Percentiles rank a stretch among this genome's conserved stretches.
Conservation (phyloP, 2,888 invertebrate species). For the Amblyjoppa proteus region DNA sequence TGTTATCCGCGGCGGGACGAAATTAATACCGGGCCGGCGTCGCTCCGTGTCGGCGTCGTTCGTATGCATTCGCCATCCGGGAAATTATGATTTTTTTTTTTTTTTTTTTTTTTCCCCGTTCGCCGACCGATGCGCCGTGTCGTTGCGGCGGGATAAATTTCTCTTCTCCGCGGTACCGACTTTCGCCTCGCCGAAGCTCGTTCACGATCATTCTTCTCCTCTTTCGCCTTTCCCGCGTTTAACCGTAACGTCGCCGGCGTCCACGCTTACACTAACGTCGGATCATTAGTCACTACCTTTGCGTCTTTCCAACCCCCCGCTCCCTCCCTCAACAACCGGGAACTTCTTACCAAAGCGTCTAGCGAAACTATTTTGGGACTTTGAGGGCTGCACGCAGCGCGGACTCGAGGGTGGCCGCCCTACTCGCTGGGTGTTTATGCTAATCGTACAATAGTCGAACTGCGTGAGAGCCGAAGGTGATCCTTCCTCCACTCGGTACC, state of each 20-base stretch:
- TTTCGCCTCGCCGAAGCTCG: conserved; percentile 74
- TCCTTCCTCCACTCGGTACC: conserved; percentile 70
- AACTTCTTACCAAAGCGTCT: conserved; percentile 64
- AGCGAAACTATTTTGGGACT: conserved; percentile 77
- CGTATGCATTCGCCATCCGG: conserved; percentile 32
- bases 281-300: conserved; percentile 81
- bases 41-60: conserved; percentile 15
- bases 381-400: conserved; percentile 58
- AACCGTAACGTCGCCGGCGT: conserved; percentile 57
- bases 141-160: conserved; percentile 60
- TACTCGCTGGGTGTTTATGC: conserved; percentile 78
- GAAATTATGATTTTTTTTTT: conserved; percentile 45
- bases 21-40: conserved; percentile 21
- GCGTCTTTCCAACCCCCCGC: conserved; percentile 68
- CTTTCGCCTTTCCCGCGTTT: conserved; percentile 65
- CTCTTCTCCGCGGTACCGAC: conserved; percentile 68
- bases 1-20: conserved; percentile 28
- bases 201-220: conserved; percentile 65
- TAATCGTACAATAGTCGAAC: conserved; percentile 75
- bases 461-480: conserved; percentile 73
- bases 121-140: neutral
- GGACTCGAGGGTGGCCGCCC: conserved; percentile 71
- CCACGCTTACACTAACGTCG: conserved; percentile 55
- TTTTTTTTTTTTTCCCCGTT: conserved; percentile 18
- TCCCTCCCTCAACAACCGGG: conserved; percentile 11